A percentile compares a stretch with the other conserved stretches of the same genome.
Conservation (phyloP, 2,888 invertebrate genomes). For the Coenonympha glycerion region DNA sequence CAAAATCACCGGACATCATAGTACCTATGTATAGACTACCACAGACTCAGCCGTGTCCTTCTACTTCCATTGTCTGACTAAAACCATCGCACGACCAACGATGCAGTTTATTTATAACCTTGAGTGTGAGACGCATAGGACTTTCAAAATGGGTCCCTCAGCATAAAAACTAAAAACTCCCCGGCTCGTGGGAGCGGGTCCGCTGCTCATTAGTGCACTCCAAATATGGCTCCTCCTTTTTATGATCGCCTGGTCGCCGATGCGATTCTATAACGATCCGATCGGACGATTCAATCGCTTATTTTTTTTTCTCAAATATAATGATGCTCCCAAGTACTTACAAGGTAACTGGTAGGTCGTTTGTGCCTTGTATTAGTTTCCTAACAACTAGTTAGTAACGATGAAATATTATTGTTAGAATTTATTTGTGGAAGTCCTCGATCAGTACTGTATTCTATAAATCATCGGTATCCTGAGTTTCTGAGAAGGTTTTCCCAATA, state of each 20-base stretch:
- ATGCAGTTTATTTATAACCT: slow-evolving; percentile 25
- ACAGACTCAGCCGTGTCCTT: too few relatives aligned
- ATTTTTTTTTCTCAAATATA: slow-evolving; percentile 19
- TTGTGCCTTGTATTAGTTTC: background rate
- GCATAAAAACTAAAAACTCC: slow-evolving; percentile 26
- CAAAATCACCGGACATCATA: too few relatives aligned
- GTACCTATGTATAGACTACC: too few relatives aligned
- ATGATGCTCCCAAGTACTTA: slow-evolving; percentile 14
- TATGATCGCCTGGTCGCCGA: slow-evolving; percentile 28
- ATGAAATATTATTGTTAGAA: background rate
- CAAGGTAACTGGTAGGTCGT: slow-evolving; percentile 3
- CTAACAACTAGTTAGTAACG: background rate
- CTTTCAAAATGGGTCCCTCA: slow-evolving; percentile 21
- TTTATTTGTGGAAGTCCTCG: too few relatives aligned
- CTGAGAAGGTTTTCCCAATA: too few relatives aligned
- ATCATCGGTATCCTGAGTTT: too few relatives aligned
- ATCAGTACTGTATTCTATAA: too few relatives aligned
- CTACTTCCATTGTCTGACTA: too few relatives aligned
- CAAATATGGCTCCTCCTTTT: slow-evolving; percentile 54
- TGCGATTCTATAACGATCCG: slow-evolving; percentile 35
- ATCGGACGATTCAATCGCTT: slow-evolving; percentile 33
- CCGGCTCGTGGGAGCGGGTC: slow-evolving; percentile 48
- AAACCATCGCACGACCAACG: background rate
- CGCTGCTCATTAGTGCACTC: slow-evolving; percentile 53
- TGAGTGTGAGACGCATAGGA: slow-evolving; percentile 17